Evolutionary conservation across 2,888 invertebrate genomes (phyloP).

Genomic region (Spilarctia lutea): DNA sequence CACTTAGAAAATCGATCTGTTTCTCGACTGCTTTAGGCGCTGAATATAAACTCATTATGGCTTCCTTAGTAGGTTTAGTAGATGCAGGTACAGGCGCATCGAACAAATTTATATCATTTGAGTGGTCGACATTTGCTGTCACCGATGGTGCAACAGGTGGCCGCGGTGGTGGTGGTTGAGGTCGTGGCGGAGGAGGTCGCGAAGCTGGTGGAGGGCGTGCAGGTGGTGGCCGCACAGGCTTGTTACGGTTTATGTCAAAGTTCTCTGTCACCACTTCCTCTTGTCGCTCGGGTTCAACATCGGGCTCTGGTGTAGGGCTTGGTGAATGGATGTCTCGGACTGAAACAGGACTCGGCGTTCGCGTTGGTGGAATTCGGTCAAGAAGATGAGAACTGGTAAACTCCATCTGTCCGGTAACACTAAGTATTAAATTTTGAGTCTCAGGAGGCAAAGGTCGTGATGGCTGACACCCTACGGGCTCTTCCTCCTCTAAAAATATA

Average conservation of each 20-base stretch:
- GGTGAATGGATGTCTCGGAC: slow-evolving; percentile 94
- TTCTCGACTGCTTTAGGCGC: slow-evolving; percentile 76
- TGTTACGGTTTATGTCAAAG: slow-evolving; percentile 79
- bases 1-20: slow-evolving; percentile 87
- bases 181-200: slow-evolving; percentile 79
- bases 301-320: slow-evolving; percentile 92
- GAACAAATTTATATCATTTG: slow-evolving; percentile 85
- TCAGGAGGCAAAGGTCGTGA: slow-evolving; percentile 90
- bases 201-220: slow-evolving; percentile 62
- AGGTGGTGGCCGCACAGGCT: slow-evolving; percentile 69
- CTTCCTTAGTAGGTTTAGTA: slow-evolving; percentile 86
- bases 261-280: slow-evolving; percentile 56
- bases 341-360: slow-evolving; percentile 95
- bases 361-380: slow-evolving; percentile 93
- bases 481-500: slow-evolving; percentile 55
- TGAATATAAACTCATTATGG: slow-evolving; percentile 87
- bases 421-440: slow-evolving; percentile 94
- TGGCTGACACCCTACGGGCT: slow-evolving; percentile 65
- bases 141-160: slow-evolving; percentile 56
- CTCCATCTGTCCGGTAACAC: slow-evolving; percentile 95
- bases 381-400: slow-evolving; percentile 94
- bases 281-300: slow-evolving; percentile 73
- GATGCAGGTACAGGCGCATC: slow-evolving; percentile 85
- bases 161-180: slow-evolving; percentile 80
- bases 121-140: slow-evolving; percentile 58